Percentiles rank a stretch among this genome's conserved stretches.
phyloP scores from a whole-genome alignment of 2,113 vertebrate species.

The Cepphus grylle region DNA sequence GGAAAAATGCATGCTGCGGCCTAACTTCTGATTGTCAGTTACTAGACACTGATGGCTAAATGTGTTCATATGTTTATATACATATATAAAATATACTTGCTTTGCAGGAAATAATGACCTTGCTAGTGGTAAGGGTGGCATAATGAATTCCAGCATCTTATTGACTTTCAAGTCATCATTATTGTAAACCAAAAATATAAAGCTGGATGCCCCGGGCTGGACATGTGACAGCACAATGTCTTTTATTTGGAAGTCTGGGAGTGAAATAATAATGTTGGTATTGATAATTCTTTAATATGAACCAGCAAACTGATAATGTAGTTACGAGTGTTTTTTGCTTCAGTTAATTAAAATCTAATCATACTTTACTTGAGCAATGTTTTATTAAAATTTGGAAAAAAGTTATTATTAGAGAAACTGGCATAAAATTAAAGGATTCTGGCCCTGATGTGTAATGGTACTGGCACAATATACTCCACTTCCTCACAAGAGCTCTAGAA shows the following conservation, averaged over 20 bases:
- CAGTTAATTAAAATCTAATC: not conserved
- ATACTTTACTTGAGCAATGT: not conserved
- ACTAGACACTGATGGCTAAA: not conserved
- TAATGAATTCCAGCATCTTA: not conserved
- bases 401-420: constrained; percentile 34
- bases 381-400: constrained; percentile 36
- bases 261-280: not conserved
- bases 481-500: constrained; percentile 53
- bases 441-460: constrained; percentile 22
- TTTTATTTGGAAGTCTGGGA: not conserved
- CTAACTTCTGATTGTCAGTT: not conserved
- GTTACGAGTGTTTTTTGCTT: not conserved
- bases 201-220: not conserved
- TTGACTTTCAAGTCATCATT: not conserved
- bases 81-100: not conserved
- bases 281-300: not conserved
- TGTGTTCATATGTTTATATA: not conserved
- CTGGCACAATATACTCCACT: constrained; percentile 12
- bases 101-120: not conserved
- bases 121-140: not conserved
- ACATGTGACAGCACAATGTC: not conserved
- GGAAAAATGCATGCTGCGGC: accelerated
- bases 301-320: not conserved
- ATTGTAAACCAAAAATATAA: not conserved
- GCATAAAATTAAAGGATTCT: constrained; percentile 49